Evolutionary conservation across 1,140 invertebrate genomes (phyloP).

Genomic region (Polypedilum pembai): DNA sequence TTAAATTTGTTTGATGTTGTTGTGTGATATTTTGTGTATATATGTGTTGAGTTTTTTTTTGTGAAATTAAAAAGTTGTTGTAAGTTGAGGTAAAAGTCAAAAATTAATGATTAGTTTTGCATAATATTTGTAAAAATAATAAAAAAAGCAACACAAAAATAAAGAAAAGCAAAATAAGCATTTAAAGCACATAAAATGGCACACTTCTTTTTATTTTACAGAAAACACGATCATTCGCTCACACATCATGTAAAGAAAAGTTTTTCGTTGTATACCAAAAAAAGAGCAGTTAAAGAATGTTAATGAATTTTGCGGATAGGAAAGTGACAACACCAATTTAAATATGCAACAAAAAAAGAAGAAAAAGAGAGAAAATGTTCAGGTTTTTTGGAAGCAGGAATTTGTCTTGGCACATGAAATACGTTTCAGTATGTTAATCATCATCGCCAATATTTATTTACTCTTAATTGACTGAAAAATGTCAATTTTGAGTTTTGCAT

Average conservation of each 20-base stretch:
- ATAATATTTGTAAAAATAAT: not conserved
- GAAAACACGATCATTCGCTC: not conserved
- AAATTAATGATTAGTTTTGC: conserved; percentile 13
- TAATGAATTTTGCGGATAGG: not conserved
- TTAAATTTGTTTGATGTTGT: conserved; percentile 29
- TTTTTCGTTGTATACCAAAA: not conserved
- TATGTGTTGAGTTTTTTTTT: not conserved
- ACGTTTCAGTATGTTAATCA: not conserved
- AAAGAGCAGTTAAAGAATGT: not conserved
- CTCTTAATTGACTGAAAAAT: too few relatives aligned
- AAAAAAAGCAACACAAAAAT: not conserved
- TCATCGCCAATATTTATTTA: not conserved
- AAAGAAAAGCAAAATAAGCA: not conserved
- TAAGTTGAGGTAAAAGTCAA: conserved; percentile 15
- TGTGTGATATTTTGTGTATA: not conserved
- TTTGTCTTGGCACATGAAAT: not conserved
- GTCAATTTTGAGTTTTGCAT: too few relatives aligned
- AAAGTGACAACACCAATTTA: not conserved
- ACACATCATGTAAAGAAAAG: not conserved
- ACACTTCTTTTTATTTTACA: not conserved
- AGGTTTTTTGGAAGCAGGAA: too few relatives aligned
- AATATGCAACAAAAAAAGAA: not conserved
- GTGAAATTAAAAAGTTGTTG: not conserved
- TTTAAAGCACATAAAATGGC: not conserved
- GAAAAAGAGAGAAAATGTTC: not conserved